These are phyloP conservation scores for Alviniconcha strummeri DNA, from an alignment of 2,888 invertebrate genomes.

Conservation along the genomic window DNA sequence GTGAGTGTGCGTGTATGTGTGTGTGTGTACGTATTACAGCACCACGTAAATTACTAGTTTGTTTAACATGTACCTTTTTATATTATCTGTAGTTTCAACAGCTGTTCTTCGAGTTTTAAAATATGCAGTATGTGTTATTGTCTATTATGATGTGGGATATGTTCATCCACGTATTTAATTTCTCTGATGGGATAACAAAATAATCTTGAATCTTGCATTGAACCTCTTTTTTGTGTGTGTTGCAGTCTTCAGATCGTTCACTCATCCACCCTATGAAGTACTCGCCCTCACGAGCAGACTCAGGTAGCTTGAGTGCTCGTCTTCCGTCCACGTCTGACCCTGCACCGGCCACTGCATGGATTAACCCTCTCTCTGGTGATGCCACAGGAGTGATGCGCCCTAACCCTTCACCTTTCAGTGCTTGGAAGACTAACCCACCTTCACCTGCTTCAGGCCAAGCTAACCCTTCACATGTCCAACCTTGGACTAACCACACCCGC, in stretches of 20 bases:
- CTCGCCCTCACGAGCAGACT: constrained; percentile 22
- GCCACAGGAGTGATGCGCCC: neutral
- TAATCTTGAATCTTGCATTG: too few species aligned
- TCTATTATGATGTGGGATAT: too few species aligned
- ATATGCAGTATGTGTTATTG: too few species aligned
- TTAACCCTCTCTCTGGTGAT: constrained; percentile 30
- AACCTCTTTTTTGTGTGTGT: neutral
- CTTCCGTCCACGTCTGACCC: neutral
- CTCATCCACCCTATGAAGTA: constrained; percentile 28
- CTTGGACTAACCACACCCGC: neutral
- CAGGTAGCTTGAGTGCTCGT: constrained; percentile 30
- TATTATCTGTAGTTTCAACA: too few species aligned
- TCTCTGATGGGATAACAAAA: too few species aligned
- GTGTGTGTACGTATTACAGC: neutral
- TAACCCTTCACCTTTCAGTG: constrained; percentile 15
- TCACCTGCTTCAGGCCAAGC: neutral
- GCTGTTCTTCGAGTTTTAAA: too few species aligned
- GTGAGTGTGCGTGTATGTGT: too few species aligned
- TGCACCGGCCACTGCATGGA: constrained; percentile 21
- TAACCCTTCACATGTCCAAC: constrained; percentile 10
- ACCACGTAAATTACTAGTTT: too few species aligned
- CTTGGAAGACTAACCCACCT: constrained; percentile 26
- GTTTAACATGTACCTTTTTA: too few species aligned
- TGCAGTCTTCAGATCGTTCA: constrained; percentile 4
- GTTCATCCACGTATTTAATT: too few species aligned